phyloP scores from a whole-genome alignment of 2,888 invertebrate species.

The Sphaerolaimus hirsutus region DNA sequence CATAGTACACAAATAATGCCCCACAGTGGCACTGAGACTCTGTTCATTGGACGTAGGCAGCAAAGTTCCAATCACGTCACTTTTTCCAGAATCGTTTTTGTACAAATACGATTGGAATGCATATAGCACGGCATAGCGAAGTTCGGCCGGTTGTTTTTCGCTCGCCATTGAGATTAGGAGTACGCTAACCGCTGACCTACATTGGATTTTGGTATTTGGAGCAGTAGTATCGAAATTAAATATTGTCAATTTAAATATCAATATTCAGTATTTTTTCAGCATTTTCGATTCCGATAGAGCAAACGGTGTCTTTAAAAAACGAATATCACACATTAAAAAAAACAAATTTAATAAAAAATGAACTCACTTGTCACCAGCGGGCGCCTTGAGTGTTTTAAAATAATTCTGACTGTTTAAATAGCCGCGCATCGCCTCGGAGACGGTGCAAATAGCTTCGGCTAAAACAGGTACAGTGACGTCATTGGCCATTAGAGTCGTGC shows the following conservation, averaged over 20 bases:
- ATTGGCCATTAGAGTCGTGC: constrained; percentile 57
- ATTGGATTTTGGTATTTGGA: too few relatives aligned
- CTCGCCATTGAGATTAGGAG: constrained; percentile 93
- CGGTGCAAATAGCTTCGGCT: constrained; percentile 74
- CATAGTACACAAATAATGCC: not conserved
- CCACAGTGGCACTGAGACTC: constrained; percentile 6
- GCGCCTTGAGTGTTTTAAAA: constrained; percentile 59
- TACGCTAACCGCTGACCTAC: constrained; percentile 75
- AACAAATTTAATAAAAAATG: too few relatives aligned
- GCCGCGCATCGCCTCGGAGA: constrained; percentile 75
- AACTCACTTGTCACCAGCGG: not conserved
- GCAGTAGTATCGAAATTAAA: too few relatives aligned
- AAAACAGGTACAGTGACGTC: constrained; percentile 72
- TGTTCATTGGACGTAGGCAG: constrained; percentile 10
- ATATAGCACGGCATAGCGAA: constrained; percentile 80
- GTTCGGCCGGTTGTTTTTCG: constrained; percentile 70
- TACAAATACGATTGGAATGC: constrained; percentile 85
- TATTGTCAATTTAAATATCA: too few relatives aligned
- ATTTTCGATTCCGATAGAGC: too few relatives aligned
- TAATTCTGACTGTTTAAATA: constrained; percentile 70
- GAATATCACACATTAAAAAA: too few relatives aligned
- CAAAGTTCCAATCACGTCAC: constrained; percentile 8
- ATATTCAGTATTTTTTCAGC: too few relatives aligned
- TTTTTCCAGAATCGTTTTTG: constrained; percentile 54
- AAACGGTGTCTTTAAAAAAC: too few relatives aligned